Evolutionary conservation across 1,140 invertebrate genomes (phyloP), one percentile per base, ranked within the genome.

Genomic region (Diprion similis): DNA sequence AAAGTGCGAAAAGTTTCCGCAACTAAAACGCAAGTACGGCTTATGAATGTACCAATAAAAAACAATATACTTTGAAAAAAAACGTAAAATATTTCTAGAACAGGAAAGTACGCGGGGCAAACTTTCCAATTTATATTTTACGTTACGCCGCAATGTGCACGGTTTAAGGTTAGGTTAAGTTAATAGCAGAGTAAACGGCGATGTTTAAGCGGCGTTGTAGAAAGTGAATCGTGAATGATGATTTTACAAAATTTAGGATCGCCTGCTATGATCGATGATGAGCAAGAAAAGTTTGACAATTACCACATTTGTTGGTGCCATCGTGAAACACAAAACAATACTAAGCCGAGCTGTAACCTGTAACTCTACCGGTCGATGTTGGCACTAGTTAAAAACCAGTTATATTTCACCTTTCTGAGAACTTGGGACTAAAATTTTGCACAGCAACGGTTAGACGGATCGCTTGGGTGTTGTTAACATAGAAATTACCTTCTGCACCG

Each of bases 401-500:
- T 4, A 18, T 65, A 37, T 37, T 46, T 64, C 59, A 15, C 59
- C 59, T 64, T 64, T 68, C 4, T 19, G 66, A 19, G 46, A 69
- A 17, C 47, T 37, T 37, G 24, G 24, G 24, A 37, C 24, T 37
- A 37, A 37, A 37, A 37, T 37, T 37, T 37, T 37, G 24, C 24
- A 1, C 24, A 37, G 24, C 2, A 37, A 37, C 2, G 24, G 24
- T 37, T 37, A 37, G 24, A 37, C 24, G 24, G 24, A 37, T 1
- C 2, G 46, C 51, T 11, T 46, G 11, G 17, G 19, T 11, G 59
- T 10, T 68, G 15, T 59, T 59, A 71, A 68, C 70, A 66, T 46
- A 69, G 72, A 67, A 71, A 76, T 84, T 84, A 87, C 86, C 84
- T 85, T 86, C 76, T 80, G 75, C 72, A 76, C 78, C 37, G 81